Conservation (phyloP, 2,797 vertebrate genomes). For the Dallia pectoralis region DNA sequence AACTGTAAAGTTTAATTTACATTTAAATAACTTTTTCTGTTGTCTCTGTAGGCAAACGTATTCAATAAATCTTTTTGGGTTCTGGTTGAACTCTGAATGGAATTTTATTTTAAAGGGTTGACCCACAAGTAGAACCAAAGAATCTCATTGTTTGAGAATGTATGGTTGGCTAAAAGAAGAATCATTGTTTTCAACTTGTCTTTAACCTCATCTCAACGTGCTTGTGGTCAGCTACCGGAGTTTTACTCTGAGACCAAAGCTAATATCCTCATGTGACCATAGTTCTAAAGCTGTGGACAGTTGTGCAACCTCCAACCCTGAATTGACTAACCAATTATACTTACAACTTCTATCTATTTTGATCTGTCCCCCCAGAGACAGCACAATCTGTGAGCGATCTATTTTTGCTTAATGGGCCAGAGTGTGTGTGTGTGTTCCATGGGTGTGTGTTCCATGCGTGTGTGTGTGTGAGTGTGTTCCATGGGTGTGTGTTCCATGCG, state of each 20-base stretch:
- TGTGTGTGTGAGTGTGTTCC: not conserved
- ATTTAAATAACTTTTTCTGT: no score
- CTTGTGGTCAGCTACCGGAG: constrained; percentile 51
- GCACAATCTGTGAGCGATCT: constrained; percentile 51
- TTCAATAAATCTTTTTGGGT: no score
- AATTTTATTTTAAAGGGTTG: no score
- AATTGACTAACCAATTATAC: not conserved
- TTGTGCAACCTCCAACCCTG: not conserved
- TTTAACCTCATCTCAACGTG: constrained; percentile 58
- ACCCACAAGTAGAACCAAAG: not conserved
- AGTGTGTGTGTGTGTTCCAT: constrained; percentile 20
- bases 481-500: no score
- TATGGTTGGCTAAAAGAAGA: constrained; percentile 43
- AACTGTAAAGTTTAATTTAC: no score
- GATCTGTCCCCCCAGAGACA: constrained; percentile 31
- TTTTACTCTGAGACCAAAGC: not conserved
- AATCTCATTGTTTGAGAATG: constrained; percentile 6
- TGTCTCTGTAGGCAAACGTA: no score
- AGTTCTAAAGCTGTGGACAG: no score
- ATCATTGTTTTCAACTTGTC: constrained; percentile 41
- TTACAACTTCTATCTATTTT: constrained; percentile 13
- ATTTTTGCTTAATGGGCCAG: constrained; percentile 37
- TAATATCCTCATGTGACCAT: not conserved
- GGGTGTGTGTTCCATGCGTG: no score
- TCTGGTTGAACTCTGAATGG: no score